phyloP scores from a whole-genome alignment of 2,797 vertebrate species.

The Enteromius viviparus region DNA sequence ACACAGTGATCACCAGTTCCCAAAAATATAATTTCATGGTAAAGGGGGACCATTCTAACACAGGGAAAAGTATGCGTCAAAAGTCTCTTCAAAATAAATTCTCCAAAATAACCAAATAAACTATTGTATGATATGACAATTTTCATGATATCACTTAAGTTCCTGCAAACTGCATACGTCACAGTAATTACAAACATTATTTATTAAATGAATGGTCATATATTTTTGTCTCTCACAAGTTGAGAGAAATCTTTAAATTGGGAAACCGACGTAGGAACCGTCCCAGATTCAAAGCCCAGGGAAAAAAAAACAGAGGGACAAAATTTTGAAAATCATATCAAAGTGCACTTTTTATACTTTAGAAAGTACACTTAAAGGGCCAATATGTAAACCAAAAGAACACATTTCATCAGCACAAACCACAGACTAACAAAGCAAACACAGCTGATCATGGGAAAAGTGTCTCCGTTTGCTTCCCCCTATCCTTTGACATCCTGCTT shows the following conservation, averaged over 20 bases:
- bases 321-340: constrained; percentile 34
- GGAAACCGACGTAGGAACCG: constrained; percentile 30
- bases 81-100: constrained; percentile 14
- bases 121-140: constrained; percentile 19
- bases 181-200: constrained; percentile 41
- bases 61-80: background rate
- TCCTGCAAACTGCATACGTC: constrained; percentile 35
- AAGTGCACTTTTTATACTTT: constrained; percentile 51
- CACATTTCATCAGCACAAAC: constrained; percentile 65
- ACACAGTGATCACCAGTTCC: background rate
- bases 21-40: constrained; percentile 23
- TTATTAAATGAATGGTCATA: constrained; percentile 38
- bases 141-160: constrained; percentile 40
- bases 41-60: constrained; percentile 13
- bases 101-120: constrained; percentile 31
- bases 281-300: constrained; percentile 22
- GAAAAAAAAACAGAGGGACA: constrained; percentile 32
- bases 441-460: constrained; percentile 74
- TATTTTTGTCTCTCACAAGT: constrained; percentile 24
- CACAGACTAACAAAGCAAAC: constrained; percentile 75
- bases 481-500: constrained; percentile 52
- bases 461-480: constrained; percentile 62
- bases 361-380: constrained; percentile 61
- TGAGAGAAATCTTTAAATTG: constrained; percentile 32
- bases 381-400: constrained; percentile 69